phyloP scores from a whole-genome alignment of 2,888 invertebrate genomes.

The Drosophila atripex region DNA sequence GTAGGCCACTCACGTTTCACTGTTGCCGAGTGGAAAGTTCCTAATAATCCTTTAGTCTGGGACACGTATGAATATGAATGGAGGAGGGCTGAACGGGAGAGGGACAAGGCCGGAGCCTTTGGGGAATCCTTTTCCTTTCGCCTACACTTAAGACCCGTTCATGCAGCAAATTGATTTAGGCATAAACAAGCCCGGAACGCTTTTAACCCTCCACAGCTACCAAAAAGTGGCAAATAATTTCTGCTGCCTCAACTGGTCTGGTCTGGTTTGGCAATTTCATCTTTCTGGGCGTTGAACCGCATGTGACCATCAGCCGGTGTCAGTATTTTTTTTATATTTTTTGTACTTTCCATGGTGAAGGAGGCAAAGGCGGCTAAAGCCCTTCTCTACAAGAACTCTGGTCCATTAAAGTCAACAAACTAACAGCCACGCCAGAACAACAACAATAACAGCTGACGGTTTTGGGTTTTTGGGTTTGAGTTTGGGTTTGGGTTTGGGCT shows the following conservation, averaged over 20 bases:
- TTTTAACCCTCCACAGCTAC: slow-evolving; percentile 35
- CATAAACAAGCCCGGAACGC: slow-evolving; percentile 66
- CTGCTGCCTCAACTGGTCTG: slow-evolving; percentile 39
- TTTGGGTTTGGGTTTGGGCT: slow-evolving; percentile 2
- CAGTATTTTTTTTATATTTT: too few relatives aligned
- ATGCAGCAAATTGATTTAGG: slow-evolving; percentile 79
- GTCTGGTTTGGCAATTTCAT: slow-evolving; percentile 25
- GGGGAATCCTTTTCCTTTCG: slow-evolving; percentile 41
- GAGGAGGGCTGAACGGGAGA: slow-evolving; percentile 14
- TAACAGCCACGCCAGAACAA: slow-evolving; percentile 51
- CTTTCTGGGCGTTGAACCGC: slow-evolving; percentile 60
- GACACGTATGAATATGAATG: slow-evolving; percentile 30
- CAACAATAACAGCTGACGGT: slow-evolving; percentile 49
- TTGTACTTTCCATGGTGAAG: background rate
- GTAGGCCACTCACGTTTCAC: slow-evolving; percentile 39
- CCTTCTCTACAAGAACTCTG: slow-evolving; percentile 15
- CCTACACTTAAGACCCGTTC: slow-evolving; percentile 68
- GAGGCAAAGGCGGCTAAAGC: background rate
- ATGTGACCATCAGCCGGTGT: slow-evolving; percentile 50
- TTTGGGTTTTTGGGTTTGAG: slow-evolving; percentile 22
- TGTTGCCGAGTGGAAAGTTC: slow-evolving; percentile 25
- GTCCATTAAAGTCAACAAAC: slow-evolving; percentile 68
- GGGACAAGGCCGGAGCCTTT: slow-evolving; percentile 3
- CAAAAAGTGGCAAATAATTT: slow-evolving; percentile 48
- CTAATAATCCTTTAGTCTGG: slow-evolving; percentile 39